Evolutionary conservation across 2,797 vertebrate genomes (phyloP), one percentile per base, ranked within the genome.

Genomic region (Melopsittacus undulatus): DNA sequence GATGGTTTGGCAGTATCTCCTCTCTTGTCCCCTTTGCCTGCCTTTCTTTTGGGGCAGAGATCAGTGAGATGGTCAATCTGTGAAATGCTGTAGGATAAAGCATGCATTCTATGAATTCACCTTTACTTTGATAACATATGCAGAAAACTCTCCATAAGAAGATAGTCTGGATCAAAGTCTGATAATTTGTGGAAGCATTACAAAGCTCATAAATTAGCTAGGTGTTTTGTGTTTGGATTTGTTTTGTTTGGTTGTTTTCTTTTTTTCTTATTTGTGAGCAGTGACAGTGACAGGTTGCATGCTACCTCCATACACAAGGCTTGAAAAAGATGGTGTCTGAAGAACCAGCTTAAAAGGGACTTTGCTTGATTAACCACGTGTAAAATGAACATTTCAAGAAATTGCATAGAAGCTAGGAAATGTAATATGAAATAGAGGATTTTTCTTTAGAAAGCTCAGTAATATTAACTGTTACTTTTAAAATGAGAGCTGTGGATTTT

Each of bases 221-320:
- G 21, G n/a, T 95, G 76, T 13, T 96, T 90, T 94, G 72, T 46
- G 16, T 48, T 82, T 38, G 18, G 1, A 0, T 57, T 57, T 57
- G 4, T 76, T 49, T 90, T 74, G 4, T 56, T 57, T n/a, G 26
- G n/a, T 54, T 29, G 12, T 6, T 46, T 45, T 21, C 45, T 96
- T 96, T 91, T 91, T 18, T 42, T 42, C 75, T 34, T 94, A 96
- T 96, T 91, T 91, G 17, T 70, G 94, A 82, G 62, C 19, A 8
- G 46, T 70, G 93, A 92, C 94, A 95, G 87, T 89, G 87, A 96
- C 74, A 87, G 59, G 81, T 93, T 94, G 70, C 80, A 92, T 92
- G 77, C 70, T 83, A 69, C 82, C 73, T 94, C 77, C 94, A 64
- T 89, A 72, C 54, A 81, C 20, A 72, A 43, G 29, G 32, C 16